Evolutionary conservation across 2,888 invertebrate genomes (phyloP).

Genomic region (Oasisia sp.): DNA sequence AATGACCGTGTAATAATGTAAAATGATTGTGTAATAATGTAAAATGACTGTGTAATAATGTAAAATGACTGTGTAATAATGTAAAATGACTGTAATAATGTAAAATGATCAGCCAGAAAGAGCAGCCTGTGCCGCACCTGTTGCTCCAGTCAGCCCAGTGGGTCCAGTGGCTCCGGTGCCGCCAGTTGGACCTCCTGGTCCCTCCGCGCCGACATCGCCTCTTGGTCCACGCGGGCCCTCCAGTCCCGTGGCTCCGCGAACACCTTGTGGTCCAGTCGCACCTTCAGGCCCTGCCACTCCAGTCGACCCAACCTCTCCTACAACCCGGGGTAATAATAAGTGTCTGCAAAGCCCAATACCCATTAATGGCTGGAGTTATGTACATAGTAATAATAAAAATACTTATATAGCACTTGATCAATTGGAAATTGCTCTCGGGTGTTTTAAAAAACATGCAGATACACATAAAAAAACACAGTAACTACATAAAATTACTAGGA

Average conservation of each 20-base stretch:
- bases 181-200: not conserved
- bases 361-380: too few relatives aligned
- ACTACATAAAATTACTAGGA: too few relatives aligned
- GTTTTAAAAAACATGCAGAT: too few relatives aligned
- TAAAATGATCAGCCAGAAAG: not conserved
- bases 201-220: not conserved
- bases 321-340: not conserved
- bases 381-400: too few relatives aligned
- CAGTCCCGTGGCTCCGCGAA: not conserved
- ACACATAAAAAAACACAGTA: too few relatives aligned
- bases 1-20: too few relatives aligned
- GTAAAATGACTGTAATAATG: too few relatives aligned
- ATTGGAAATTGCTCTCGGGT: too few relatives aligned
- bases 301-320: slow-evolving; percentile 2
- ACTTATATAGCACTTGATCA: too few relatives aligned
- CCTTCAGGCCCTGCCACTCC: not conserved
- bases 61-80: too few relatives aligned
- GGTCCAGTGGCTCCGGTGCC: not conserved
- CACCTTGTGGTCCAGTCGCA: not conserved
- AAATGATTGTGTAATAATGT: too few relatives aligned
- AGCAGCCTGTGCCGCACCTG: not conserved
- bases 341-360: not conserved
- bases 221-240: not conserved
- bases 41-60: too few relatives aligned
- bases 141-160: not conserved